These are phyloP conservation scores for Hirtodrosophila histrioides DNA, from an alignment of 2,888 invertebrate species.

Conservation along the genomic window DNA sequence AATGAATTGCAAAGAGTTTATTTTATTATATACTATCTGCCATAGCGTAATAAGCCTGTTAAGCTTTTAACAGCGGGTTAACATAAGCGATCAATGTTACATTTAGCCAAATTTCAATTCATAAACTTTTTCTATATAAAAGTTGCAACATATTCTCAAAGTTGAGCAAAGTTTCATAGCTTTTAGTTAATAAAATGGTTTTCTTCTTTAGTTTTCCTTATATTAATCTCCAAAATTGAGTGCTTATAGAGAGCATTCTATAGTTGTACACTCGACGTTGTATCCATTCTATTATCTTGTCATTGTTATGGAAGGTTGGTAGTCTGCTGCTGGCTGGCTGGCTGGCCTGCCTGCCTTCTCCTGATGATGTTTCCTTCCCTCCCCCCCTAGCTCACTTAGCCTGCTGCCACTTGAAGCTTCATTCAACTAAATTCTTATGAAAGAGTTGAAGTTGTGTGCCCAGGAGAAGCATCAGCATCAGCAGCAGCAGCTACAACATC, in stretches of 20 bases:
- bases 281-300: conserved; percentile 66
- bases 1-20: too few species aligned
- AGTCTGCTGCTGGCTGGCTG: conserved; percentile 1
- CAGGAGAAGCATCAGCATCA: conserved; percentile 35
- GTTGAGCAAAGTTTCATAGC: conserved; percentile 1
- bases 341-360: conserved; percentile 3
- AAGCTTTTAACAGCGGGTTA: too few species aligned
- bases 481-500: conserved; percentile 30
- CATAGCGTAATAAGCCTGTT: too few species aligned
- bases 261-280: conserved; percentile 32
- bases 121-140: too few species aligned
- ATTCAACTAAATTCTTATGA: conserved; percentile 77
- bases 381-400: neutral
- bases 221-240: conserved; percentile 37
- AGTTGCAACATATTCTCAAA: too few species aligned
- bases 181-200: conserved; percentile 22
- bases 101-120: neutral
- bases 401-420: conserved; percentile 68
- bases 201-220: conserved; percentile 6
- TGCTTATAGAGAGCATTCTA: conserved; percentile 47
- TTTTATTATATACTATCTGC: too few species aligned
- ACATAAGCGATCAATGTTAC: too few species aligned
- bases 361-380: conserved; percentile 1
- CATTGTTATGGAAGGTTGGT: conserved; percentile 63
- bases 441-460: conserved; percentile 73